Evolutionary conservation across 2,888 invertebrate genomes (phyloP), one percentile per base, ranked within the genome.

Genomic region (Trissoscelio sp.): DNA sequence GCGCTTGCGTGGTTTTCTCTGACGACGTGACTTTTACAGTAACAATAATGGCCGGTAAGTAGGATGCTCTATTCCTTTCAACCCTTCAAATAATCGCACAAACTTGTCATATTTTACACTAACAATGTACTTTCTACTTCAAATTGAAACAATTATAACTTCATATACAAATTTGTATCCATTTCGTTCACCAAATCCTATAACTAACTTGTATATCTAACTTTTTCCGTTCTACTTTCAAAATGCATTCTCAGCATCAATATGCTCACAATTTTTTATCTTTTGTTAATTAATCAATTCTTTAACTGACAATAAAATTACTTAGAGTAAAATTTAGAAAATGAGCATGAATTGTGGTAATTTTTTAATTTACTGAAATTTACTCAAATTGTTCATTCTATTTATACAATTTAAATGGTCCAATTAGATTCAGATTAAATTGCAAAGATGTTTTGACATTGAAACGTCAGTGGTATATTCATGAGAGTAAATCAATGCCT

Each of bases 11-110:
- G 31, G 1, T 6, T 28, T n/a, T 12, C 18, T 46, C 34, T 39
- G 70, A 7, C 87, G 90, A 91, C 91, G 91, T 91, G 91, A 91
- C 91, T 90, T 79, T 80, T 81, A 75, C 85, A 87, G 87, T 88
- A 86, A 86, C 87, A 86, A 89, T 87, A 88, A 91, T 91, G 91
- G 91, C 91, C 89, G 90, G 91, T 91, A 85, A 89, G 90, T 89
- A 64, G 16, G 67, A 24, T 66, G 79, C 44, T 78, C 70, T 58
- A 34, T 48, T 58, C 16, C 14, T 31, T 42, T 31, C 44, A 28
- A 9, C 1, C 16, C 11, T 22, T 11, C 0, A 14, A 57, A 57
- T 28, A 64, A 58, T 18, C 9, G n/a, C 14, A 31, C 20, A 57
- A 66, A 37, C 11, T 1, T 12, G 20, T 7, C 60, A 79, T 28